Evolutionary conservation across 2,113 vertebrate genomes (phyloP).

Genomic region (Pedionomus torquatus): DNA sequence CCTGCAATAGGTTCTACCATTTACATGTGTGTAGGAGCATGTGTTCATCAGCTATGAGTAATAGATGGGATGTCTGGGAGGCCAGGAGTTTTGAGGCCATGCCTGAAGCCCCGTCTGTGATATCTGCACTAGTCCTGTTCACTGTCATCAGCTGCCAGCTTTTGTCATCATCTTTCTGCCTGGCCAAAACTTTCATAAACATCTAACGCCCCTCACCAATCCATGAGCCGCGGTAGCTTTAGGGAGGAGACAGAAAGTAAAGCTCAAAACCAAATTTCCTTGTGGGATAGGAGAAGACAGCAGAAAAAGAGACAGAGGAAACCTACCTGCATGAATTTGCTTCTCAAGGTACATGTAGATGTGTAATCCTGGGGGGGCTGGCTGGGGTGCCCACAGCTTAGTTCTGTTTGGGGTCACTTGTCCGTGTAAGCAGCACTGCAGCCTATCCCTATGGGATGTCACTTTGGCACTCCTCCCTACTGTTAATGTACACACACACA

Average conservation of each 20-base stretch:
- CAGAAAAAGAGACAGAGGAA: neutral
- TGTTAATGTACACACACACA: too few relatives aligned
- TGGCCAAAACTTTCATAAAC: neutral
- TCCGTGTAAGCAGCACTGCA: neutral
- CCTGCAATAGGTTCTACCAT: neutral
- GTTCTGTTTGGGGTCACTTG: neutral
- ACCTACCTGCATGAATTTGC: neutral
- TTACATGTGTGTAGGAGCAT: neutral
- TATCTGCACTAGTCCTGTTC: neutral
- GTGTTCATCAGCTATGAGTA: neutral
- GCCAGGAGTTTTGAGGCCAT: neutral
- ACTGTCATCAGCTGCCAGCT: neutral
- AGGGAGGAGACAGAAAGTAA: neutral
- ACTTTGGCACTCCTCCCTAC: neutral
- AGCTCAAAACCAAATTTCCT: neutral
- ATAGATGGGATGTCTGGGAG: neutral
- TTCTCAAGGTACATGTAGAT: neutral
- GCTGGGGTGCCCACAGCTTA: neutral
- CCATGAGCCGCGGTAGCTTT: neutral
- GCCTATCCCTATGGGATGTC: neutral
- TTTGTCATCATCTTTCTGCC: neutral
- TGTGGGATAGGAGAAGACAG: neutral
- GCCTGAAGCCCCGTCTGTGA: neutral
- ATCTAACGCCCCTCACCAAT: neutral
- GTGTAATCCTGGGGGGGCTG: accelerated